phyloP scores from a whole-genome alignment of 1,140 invertebrate species.

The Argopecten irradians region DNA sequence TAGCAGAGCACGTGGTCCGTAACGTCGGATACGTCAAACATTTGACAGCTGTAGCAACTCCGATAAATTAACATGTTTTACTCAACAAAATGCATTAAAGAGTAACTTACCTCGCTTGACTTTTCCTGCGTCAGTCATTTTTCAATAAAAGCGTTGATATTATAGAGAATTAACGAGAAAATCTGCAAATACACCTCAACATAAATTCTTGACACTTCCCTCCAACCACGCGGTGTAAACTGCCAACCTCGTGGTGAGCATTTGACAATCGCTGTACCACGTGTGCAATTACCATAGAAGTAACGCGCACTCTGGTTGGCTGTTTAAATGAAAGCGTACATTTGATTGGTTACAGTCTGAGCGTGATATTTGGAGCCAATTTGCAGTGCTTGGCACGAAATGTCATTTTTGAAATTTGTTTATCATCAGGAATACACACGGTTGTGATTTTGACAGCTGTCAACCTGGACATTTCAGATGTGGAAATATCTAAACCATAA shows the following conservation, averaged over 20 bases:
- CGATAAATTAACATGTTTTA: not conserved
- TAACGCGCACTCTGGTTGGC: not conserved
- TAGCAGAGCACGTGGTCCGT: not conserved
- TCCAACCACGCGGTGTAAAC: not conserved
- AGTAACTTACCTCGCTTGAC: slow-evolving; percentile 8
- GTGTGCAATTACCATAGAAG: slow-evolving; percentile 1
- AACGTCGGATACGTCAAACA: slow-evolving; percentile 21
- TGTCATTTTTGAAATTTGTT: slow-evolving; percentile 23
- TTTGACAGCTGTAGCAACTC: slow-evolving; percentile 15
- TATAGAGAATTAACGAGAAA: not conserved
- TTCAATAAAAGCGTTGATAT: not conserved
- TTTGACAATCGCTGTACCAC: slow-evolving; percentile 20
- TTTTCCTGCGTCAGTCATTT: not conserved
- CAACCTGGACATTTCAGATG: not conserved
- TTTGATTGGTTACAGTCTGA: not conserved
- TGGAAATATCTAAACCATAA: not conserved
- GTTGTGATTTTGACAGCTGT: not conserved
- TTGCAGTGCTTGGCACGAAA: slow-evolving; percentile 20
- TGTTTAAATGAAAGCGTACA: not conserved
- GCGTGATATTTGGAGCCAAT: slow-evolving; percentile 7
- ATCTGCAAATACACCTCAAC: not conserved
- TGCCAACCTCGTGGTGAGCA: not conserved
- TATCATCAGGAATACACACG: not conserved
- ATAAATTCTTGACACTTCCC: slow-evolving; percentile 4
- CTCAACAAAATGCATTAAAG: not conserved